phyloP scores from a whole-genome alignment of 2,113 vertebrate species.

The Arothron firmamentum region DNA sequence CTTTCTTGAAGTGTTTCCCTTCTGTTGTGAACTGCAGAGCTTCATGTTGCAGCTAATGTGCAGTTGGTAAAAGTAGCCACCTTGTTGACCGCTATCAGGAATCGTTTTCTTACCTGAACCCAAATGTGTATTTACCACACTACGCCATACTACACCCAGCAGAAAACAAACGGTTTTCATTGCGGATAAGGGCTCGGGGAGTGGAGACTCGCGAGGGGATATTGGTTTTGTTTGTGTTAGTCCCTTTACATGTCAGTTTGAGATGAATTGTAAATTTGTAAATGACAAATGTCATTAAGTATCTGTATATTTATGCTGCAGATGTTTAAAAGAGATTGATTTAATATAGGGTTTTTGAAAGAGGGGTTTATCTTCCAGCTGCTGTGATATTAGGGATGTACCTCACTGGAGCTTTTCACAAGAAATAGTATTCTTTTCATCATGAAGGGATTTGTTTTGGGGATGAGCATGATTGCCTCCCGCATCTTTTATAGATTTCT shows the following conservation, averaged over 20 bases:
- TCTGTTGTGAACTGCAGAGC: slow-evolving; percentile 44
- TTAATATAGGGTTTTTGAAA: slow-evolving; percentile 45
- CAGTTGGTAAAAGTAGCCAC: slow-evolving; percentile 23
- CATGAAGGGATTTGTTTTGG: slow-evolving; percentile 34
- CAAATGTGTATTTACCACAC: slow-evolving; percentile 22
- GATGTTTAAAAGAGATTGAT: slow-evolving; percentile 49
- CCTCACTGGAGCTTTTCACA: slow-evolving; percentile 16
- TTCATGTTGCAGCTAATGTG: slow-evolving; percentile 47
- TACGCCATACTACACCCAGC: neutral
- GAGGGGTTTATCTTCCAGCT: slow-evolving; percentile 35
- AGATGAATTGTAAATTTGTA: slow-evolving; percentile 68
- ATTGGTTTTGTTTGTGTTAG: slow-evolving; percentile 31
- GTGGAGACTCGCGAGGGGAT: slow-evolving; percentile 1
- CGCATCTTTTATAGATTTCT: neutral
- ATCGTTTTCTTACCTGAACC: slow-evolving; percentile 10
- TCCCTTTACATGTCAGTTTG: slow-evolving; percentile 33
- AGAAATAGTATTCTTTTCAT: slow-evolving; percentile 1
- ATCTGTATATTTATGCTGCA: slow-evolving; percentile 64
- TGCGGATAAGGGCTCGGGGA: neutral
- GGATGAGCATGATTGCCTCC: neutral
- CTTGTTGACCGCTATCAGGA: slow-evolving; percentile 3
- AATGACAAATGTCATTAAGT: slow-evolving; percentile 59
- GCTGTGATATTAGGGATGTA: slow-evolving; percentile 48
- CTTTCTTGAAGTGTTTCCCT: neutral
- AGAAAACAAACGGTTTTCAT: neutral